Base-by-base conservation (phyloP, 2,888 invertebrate species). In the Ametastegia equiseti region DNA sequence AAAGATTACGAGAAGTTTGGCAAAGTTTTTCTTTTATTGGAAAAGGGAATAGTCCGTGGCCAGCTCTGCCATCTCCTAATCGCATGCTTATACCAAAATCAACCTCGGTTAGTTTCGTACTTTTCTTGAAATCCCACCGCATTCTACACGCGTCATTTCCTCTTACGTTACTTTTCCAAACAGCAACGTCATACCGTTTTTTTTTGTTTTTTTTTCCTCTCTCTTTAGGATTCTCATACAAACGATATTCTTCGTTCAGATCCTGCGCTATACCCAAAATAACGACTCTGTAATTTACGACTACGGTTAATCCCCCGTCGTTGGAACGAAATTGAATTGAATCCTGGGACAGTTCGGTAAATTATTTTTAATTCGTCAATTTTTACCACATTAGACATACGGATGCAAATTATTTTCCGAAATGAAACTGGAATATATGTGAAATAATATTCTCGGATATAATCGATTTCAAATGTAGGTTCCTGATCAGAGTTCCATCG, bases 11-110 rank as follows among this genome's bases (percentile, higher is more conserved):
- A 13, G 15, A 73, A 80, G 80, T 71, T 80, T 9, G 3, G 4
- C 3, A 7, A 50, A 69, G 71, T 39, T 80, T 80, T 60, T 1
- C 45, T 80, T 80, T 57, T 73, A 80, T 80, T 73, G 54, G 45
- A 60, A 60, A 73, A 42, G 69, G 57, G 73, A 75, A 75, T 75
- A 36, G 75, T 54, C 36, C 45, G 45, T 7, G 54, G 54, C 2
- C 23, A 6, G 30, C 30, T 15, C 71, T 71, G 45, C n/a, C 71
- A n/a, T 71, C 75, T 13, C 33, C 50, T 75, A 75, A 75, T 75
- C 75, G 75, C 75, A 75, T 54, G 50, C 50, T 54, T 19, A 15
- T 19, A 19, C 50, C 9, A 54, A 30, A 50, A 54, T 27, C 23
- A 75, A 54, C 75, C 50, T 23, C 71, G n/a, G 11, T 71, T 23